Conservation (phyloP, 2,113 vertebrate species). For the Procavia capensis region DNA sequence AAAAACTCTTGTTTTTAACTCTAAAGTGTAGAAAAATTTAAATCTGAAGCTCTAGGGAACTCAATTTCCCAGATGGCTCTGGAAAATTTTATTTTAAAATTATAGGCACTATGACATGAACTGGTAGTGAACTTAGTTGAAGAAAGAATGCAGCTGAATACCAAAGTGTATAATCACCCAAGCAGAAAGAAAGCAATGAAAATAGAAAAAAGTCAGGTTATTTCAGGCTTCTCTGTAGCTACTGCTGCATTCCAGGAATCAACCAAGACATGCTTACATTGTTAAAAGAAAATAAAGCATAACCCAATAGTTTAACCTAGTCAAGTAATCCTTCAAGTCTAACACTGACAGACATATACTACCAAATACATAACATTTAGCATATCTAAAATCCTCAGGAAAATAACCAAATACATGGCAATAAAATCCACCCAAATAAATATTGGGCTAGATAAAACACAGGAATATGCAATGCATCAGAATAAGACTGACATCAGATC, state of each 20-base stretch:
- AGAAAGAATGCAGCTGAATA: background rate
- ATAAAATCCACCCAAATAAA: slow-evolving; percentile 13
- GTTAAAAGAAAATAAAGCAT: background rate
- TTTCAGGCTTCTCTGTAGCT: background rate
- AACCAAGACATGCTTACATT: background rate
- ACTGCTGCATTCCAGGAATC: background rate
- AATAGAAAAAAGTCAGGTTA: background rate
- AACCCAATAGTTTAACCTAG: background rate
- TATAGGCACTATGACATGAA: background rate
- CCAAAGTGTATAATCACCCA: background rate
- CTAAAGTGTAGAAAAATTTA: background rate
- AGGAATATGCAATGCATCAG: background rate
- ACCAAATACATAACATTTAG: background rate
- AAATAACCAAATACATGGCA: background rate
- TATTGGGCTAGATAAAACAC: slow-evolving; percentile 16
- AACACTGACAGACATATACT: background rate
- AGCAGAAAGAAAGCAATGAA: background rate
- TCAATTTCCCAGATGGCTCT: background rate
- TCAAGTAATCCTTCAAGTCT: background rate
- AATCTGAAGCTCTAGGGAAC: background rate
- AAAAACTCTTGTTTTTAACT: background rate
- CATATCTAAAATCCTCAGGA: background rate
- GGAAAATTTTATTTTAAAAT: background rate
- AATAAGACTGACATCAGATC: background rate
- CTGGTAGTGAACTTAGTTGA: background rate